Base-by-base conservation (phyloP, 2,113 vertebrate species). In the Malurus melanocephalus region DNA sequence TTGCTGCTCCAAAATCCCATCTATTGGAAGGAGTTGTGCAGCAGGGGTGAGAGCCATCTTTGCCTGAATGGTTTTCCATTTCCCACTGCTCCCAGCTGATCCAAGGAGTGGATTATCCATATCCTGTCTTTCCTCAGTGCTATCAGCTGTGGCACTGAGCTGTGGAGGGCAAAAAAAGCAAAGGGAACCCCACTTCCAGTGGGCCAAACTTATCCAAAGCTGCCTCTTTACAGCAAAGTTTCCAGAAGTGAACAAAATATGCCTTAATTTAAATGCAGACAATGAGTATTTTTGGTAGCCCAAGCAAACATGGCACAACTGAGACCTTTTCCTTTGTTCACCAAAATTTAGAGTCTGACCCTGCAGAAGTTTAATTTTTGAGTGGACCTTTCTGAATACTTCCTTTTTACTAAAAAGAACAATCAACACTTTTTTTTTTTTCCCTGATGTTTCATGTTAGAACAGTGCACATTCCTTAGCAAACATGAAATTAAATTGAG, bases 1-100 rank as follows among this genome's bases (percentile, higher is more conserved):
- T 73, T 55, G 32, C 69, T 38, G 49, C 42, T 88, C 92, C 87
- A 26, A 87, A 76, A 94, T 87, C 85, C 81, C 62, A 62, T 73
- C 22, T 33, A n/a, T 28, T 81, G 71, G 66, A 65, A 90, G 42
- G 66, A 90, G 18, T 6, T 71, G 33, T 72, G 59, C 78, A 88
- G 57, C 57, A 77, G 40, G 32, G 16, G 15, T 3, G 42, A 62
- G 35, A 79, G 35, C 30, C 67, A 66, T 43, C 51, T 65, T 40
- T 21, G 28, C 15, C 51, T 69, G 46, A 28, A 13, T 22, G 33
- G 40, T 6, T 80, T 83, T 77, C 46, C 4, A 2, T 19, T 87
- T 35, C 46, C 53, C 32, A 26, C 3, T 42, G 27, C 30, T 64
- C 69, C 66, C 87, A 71, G 28, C 1, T 68, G 75, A 85, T 46